A percentile compares a stretch with the other conserved stretches of the same genome.
These are phyloP conservation scores for Leucopsar rothschildi DNA, from an alignment of 2,113 vertebrate genomes.

Conservation along the genomic window DNA sequence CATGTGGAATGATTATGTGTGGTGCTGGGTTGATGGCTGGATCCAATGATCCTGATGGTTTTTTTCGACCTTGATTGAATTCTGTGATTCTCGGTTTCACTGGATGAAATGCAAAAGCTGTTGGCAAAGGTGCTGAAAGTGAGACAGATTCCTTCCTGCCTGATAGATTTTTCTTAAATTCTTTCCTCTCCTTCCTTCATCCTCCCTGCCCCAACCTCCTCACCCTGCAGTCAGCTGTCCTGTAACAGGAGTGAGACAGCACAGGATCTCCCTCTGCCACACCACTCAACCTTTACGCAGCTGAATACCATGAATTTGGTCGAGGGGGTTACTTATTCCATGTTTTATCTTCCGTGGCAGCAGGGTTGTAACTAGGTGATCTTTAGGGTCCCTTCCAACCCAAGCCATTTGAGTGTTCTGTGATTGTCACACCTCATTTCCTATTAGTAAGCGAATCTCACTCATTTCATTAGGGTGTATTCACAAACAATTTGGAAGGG, in stretches of 20 bases:
- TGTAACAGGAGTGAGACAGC: rapidly evolving
- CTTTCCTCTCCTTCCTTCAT: not conserved
- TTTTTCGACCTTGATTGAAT: not conserved
- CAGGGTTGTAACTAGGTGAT: not conserved
- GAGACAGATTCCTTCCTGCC: not conserved
- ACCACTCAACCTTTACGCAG: not conserved
- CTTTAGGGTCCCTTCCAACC: not conserved
- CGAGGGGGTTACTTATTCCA: not conserved
- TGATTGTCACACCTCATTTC: not conserved
- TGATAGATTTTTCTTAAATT: not conserved
- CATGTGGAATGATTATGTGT: too few relatives aligned
- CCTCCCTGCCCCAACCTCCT: not conserved
- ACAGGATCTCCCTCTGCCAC: not conserved
- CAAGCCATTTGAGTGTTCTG: not conserved
- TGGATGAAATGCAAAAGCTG: not conserved
- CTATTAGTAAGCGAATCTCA: not conserved
- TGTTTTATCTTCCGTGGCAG: not conserved
- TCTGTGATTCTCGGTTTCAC: not conserved
- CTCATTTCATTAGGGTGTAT: not conserved
- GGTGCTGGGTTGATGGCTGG: not conserved
- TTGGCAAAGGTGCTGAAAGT: not conserved
- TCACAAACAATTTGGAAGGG: not conserved
- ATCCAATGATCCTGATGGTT: not conserved
- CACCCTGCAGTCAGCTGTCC: not conserved
- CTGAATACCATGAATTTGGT: not conserved